Conservation (phyloP, 1,140 invertebrate species). For the Dysdera silvatica region DNA sequence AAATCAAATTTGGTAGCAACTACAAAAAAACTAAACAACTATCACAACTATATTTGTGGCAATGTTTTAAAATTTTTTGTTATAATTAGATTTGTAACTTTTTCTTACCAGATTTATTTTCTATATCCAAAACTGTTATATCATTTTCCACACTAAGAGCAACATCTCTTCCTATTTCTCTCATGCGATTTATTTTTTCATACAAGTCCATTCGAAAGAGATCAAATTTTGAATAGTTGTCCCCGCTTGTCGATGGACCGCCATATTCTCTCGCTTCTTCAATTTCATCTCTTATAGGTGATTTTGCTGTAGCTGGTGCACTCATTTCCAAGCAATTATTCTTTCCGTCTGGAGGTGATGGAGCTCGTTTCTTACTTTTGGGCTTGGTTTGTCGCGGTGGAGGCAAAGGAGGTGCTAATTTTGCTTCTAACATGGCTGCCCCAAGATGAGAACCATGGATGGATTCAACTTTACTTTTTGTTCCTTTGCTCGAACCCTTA, state of each 20-base stretch:
- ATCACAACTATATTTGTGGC: too few relatives aligned
- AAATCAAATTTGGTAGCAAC: too few relatives aligned
- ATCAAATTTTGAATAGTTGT: constrained; percentile 24
- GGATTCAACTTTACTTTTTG: constrained; percentile 10
- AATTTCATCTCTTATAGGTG: too few relatives aligned
- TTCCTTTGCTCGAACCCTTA: background rate
- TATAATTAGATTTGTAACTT: too few relatives aligned
- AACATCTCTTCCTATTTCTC: constrained; percentile 1
- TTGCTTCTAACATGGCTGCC: constrained; percentile 18
- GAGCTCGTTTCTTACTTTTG: constrained; percentile 20
- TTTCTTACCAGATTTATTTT: too few relatives aligned
- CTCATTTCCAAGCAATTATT: background rate
- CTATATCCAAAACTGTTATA: constrained; percentile 6
- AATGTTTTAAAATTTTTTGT: too few relatives aligned
- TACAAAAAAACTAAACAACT: too few relatives aligned
- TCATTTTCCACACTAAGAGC: background rate
- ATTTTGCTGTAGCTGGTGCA: constrained; percentile 10
- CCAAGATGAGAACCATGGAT: constrained; percentile 17
- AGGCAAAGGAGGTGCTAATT: constrained; percentile 17
- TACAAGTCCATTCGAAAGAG: constrained; percentile 26
- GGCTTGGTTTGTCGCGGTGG: constrained; percentile 8
- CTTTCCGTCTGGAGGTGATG: constrained; percentile 21
- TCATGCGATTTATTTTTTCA: constrained; percentile 19
- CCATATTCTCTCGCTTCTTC: too few relatives aligned
- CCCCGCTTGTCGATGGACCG: constrained; percentile 4